These are phyloP conservation scores for Hemibates koningsi DNA, from an alignment of 2,113 vertebrate species.

Conservation along the genomic window DNA sequence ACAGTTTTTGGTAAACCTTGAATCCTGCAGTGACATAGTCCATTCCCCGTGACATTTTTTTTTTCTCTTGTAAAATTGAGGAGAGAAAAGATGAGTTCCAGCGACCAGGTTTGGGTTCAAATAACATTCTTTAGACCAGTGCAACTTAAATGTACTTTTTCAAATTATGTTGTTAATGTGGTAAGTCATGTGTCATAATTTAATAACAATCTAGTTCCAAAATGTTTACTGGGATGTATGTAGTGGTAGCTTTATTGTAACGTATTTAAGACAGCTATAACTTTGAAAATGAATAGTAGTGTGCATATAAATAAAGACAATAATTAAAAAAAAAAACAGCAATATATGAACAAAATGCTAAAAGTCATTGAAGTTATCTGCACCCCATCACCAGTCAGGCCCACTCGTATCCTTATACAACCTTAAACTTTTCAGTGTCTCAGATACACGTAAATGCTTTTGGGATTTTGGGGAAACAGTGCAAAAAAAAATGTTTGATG, in stretches of 20 bases:
- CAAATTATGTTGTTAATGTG: neutral
- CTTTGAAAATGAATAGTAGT: neutral
- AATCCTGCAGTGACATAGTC: neutral
- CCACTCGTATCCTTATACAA: neutral
- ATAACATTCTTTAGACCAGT: neutral
- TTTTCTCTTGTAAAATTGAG: neutral
- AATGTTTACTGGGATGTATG: neutral
- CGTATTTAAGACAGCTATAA: neutral
- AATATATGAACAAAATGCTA: neutral
- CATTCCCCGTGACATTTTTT: neutral
- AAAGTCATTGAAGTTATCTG: neutral
- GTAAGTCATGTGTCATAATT: neutral
- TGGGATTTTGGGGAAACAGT: neutral
- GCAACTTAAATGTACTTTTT: neutral
- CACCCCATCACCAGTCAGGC: neutral
- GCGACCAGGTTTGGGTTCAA: neutral
- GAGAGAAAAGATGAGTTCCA: neutral
- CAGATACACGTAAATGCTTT: neutral
- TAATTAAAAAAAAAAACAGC: fast-evolving
- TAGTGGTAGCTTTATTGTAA: too few species aligned
- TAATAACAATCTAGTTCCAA: neutral
- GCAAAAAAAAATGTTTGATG: neutral
- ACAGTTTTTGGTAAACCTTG: neutral
- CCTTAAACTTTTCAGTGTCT: neutral
- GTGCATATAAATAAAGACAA: neutral